phyloP scores from a whole-genome alignment of 2,113 vertebrate genomes.

The Spermophilus dauricus region DNA sequence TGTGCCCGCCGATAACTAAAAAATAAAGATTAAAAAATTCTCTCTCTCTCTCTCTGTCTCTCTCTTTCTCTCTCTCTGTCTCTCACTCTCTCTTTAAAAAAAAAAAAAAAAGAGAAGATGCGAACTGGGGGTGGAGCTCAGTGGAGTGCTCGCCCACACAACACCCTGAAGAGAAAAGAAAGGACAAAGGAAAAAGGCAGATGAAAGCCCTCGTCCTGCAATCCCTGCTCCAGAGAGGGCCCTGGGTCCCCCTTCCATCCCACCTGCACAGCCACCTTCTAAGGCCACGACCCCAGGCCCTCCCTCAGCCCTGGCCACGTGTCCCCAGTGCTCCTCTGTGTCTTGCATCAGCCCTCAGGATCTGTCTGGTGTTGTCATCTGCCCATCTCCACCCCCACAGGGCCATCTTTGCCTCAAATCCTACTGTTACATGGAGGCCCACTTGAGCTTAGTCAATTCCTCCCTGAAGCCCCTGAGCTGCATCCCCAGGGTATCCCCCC shows the following conservation, averaged over 20 bases:
- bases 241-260: not conserved
- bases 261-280: not conserved
- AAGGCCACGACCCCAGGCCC: not conserved
- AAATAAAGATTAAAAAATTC: too few relatives aligned
- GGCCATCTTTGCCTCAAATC: not conserved
- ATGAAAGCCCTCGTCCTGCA: not conserved
- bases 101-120: not conserved
- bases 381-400: not conserved
- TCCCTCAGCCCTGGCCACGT: not conserved
- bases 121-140: not conserved
- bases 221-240: not conserved
- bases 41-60: too few relatives aligned
- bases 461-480: not conserved
- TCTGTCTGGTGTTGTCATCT: constrained; percentile 38
- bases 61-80: too few relatives aligned
- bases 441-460: constrained; percentile 45
- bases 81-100: too few relatives aligned
- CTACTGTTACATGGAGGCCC: not conserved
- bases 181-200: not conserved
- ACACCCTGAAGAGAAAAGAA: too few relatives aligned
- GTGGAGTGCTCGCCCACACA: too few relatives aligned
- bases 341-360: not conserved
- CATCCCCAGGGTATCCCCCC: fast-evolving
- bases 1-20: too few relatives aligned
- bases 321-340: not conserved